Evolutionary conservation across 2,888 invertebrate genomes (phyloP).

Genomic region (Dione juno): DNA sequence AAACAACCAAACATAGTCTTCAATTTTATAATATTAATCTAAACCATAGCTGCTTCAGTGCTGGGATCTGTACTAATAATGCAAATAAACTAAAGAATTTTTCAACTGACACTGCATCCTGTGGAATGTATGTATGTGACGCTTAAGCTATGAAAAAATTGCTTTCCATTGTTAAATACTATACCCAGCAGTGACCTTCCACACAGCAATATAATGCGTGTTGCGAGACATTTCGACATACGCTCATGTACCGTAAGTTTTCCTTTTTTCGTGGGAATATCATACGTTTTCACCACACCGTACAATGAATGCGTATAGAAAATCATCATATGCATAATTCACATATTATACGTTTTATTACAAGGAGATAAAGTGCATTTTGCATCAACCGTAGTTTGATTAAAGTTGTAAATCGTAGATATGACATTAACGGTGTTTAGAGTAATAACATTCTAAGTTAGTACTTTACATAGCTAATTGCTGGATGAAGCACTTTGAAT

Average conservation of each 20-base stretch:
- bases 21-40: no score
- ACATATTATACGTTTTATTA: conserved; percentile 45
- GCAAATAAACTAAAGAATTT: not conserved
- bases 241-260: conserved; percentile 60
- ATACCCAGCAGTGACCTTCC: conserved; percentile 46
- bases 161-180: conserved; percentile 35
- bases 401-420: conserved; percentile 38
- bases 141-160: not conserved
- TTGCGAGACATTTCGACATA: conserved; percentile 67
- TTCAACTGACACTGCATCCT: not conserved
- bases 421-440: conserved; percentile 61
- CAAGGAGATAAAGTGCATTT: conserved; percentile 42
- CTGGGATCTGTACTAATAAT: no score
- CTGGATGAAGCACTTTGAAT: conserved; percentile 13
- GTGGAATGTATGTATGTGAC: not conserved
- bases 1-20: no score
- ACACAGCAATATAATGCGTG: conserved; percentile 48
- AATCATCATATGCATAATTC: conserved; percentile 49
- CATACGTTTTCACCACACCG: conserved; percentile 71
- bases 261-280: conserved; percentile 81
- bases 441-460: conserved; percentile 51
- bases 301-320: conserved; percentile 59
- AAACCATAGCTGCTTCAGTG: no score
- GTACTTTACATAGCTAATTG: conserved; percentile 33
- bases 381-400: conserved; percentile 29